Evolutionary conservation across 1,140 invertebrate species (phyloP).

Genomic region (Paraescarpia echinospica): DNA sequence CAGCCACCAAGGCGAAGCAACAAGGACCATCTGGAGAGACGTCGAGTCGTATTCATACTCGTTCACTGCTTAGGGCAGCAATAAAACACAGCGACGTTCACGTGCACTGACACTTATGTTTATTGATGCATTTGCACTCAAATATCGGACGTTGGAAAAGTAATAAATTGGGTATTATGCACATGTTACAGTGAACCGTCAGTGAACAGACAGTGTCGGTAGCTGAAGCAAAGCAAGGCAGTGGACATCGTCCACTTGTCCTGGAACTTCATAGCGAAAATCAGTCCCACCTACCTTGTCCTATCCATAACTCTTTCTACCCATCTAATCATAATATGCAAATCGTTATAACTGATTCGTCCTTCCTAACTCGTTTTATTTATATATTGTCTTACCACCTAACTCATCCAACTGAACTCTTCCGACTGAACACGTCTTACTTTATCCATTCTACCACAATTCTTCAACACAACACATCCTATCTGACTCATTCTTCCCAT

Average conservation of each 20-base stretch:
- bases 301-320: too few relatives aligned
- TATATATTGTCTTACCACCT: too few relatives aligned
- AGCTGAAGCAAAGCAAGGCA: too few relatives aligned
- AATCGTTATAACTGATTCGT: background rate
- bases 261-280: too few relatives aligned
- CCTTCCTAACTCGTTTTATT: background rate
- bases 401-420: too few relatives aligned
- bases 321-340: too few relatives aligned
- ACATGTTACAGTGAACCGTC: background rate
- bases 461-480: too few relatives aligned
- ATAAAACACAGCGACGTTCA: background rate
- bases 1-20: background rate
- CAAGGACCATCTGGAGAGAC: background rate
- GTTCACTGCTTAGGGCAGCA: background rate
- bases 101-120: background rate
- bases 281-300: too few relatives aligned
- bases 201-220: background rate
- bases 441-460: too few relatives aligned
- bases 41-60: background rate
- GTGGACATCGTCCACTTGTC: too few relatives aligned
- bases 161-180: background rate
- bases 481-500: too few relatives aligned
- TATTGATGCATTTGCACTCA: constrained; percentile 1
- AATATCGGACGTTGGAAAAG: background rate
- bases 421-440: too few relatives aligned